Percentiles rank a stretch among this genome's conserved stretches.
These are phyloP conservation scores for Typhlichthys eigenmanni DNA, from an alignment of 2,797 vertebrate genomes.

Conservation along the genomic window DNA sequence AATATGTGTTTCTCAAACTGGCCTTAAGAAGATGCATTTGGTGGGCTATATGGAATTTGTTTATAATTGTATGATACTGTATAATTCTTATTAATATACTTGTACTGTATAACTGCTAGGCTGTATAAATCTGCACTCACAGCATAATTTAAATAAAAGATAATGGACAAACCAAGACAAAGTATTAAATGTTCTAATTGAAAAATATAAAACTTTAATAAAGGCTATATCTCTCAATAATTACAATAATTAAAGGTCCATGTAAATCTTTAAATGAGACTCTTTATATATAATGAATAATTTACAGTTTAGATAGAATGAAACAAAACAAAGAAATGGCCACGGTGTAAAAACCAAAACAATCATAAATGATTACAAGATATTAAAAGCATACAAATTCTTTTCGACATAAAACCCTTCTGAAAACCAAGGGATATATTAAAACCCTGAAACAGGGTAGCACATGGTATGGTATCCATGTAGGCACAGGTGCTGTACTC, in stretches of 20 bases:
- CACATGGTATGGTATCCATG: constrained; percentile 89
- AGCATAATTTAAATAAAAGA: neutral
- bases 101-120: no score
- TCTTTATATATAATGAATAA: constrained; percentile 97
- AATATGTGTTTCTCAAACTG: no score
- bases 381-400: constrained; percentile 96
- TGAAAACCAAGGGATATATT: constrained; percentile 93
- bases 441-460: constrained; percentile 94
- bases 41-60: no score
- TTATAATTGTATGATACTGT: no score
- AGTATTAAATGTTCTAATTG: constrained; percentile 72
- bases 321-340: constrained; percentile 77
- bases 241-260: constrained; percentile 99
- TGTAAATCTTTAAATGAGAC: constrained; percentile 98
- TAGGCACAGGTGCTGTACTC: constrained; percentile 97
- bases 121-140: neutral
- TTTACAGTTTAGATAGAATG: constrained; percentile 97
- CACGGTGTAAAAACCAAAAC: constrained; percentile 64
- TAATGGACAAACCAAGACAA: constrained; percentile 20
- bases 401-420: constrained; percentile 97
- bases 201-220: constrained; percentile 99
- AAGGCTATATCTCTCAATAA: constrained; percentile 99
- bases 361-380: constrained; percentile 87
- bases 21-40: no score
- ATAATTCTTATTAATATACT: no score